These are phyloP conservation scores for Champsocephalus gunnari DNA, from an alignment of 2,797 vertebrate genomes.

Conservation along the genomic window DNA sequence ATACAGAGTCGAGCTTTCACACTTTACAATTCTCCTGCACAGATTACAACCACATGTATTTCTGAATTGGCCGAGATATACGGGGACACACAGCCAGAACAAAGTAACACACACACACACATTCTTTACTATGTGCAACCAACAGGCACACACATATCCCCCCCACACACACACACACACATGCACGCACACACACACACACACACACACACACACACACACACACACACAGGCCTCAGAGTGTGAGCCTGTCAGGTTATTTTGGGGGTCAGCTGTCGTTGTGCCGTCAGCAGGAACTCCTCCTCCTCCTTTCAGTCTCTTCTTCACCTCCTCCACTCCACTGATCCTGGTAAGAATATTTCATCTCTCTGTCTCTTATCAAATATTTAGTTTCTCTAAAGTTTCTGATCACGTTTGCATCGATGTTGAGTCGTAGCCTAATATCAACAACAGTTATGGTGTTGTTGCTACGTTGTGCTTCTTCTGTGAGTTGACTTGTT, in stretches of 20 bases:
- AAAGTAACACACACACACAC: not conserved
- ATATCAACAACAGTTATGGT: rapidly evolving
- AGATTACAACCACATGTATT: too few species aligned
- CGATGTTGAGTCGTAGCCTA: not conserved
- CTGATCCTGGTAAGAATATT: constrained; percentile 61
- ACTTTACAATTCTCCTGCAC: too few species aligned
- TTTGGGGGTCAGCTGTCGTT: constrained; percentile 74
- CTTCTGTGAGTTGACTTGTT: not conserved
- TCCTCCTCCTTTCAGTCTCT: constrained; percentile 24
- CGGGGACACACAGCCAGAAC: too few species aligned
- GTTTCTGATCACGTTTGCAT: not conserved
- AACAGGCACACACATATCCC: not conserved
- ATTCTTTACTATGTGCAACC: too few species aligned
- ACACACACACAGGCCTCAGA: not conserved
- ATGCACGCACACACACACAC: not conserved
- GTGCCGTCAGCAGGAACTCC: constrained; percentile 32
- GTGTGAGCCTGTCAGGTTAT: constrained; percentile 62
- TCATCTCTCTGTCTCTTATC: not conserved
- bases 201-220: not conserved
- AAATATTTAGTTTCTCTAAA: not conserved
- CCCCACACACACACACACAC: not conserved
- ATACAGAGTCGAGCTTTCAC: too few species aligned
- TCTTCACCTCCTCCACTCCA: constrained; percentile 43
- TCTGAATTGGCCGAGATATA: too few species aligned
- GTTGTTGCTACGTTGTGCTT: not conserved